Evolutionary conservation across 2,888 invertebrate genomes (phyloP).

Genomic region (Cosmorhoe ocellata): DNA sequence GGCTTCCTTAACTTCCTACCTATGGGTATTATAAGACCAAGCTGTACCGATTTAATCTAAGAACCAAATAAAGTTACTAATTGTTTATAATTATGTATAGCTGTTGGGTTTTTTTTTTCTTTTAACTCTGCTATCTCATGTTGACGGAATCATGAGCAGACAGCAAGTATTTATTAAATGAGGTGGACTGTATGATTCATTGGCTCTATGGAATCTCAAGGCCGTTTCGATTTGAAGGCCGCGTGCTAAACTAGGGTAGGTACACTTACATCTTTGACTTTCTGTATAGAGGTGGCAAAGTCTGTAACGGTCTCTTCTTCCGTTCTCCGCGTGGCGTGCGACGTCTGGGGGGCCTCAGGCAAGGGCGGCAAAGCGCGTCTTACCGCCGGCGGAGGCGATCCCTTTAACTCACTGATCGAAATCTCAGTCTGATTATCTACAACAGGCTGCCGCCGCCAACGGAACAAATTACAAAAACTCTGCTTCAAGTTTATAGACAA

Average conservation of each 20-base stretch:
- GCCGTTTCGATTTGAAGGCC: too few relatives aligned
- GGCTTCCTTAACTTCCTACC: too few relatives aligned
- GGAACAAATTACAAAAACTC: slow-evolving; percentile 92
- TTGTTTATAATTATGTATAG: too few relatives aligned
- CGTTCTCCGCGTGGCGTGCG: slow-evolving; percentile 48
- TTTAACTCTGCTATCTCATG: too few relatives aligned
- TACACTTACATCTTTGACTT: slow-evolving; percentile 94
- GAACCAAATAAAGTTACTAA: too few relatives aligned
- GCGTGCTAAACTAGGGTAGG: background rate
- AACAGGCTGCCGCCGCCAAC: slow-evolving; percentile 78
- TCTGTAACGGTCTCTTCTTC: slow-evolving; percentile 84
- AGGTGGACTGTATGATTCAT: too few relatives aligned
- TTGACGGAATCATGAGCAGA: too few relatives aligned
- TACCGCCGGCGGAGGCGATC: slow-evolving; percentile 66
- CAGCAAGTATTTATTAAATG: too few relatives aligned
- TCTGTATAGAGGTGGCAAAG: slow-evolving; percentile 95
- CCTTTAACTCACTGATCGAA: slow-evolving; percentile 42
- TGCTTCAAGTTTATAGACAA: slow-evolving; percentile 91
- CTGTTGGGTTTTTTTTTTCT: too few relatives aligned
- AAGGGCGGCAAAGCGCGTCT: slow-evolving; percentile 73
- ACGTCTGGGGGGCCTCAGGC: slow-evolving; percentile 59
- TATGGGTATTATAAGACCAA: too few relatives aligned
- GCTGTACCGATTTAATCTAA: too few relatives aligned
- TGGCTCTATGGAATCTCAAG: too few relatives aligned
- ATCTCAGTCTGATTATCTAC: slow-evolving; percentile 52